These are phyloP conservation scores for Lasiurus borealis DNA, from an alignment of 2,113 vertebrate genomes.

Conservation along the genomic window DNA sequence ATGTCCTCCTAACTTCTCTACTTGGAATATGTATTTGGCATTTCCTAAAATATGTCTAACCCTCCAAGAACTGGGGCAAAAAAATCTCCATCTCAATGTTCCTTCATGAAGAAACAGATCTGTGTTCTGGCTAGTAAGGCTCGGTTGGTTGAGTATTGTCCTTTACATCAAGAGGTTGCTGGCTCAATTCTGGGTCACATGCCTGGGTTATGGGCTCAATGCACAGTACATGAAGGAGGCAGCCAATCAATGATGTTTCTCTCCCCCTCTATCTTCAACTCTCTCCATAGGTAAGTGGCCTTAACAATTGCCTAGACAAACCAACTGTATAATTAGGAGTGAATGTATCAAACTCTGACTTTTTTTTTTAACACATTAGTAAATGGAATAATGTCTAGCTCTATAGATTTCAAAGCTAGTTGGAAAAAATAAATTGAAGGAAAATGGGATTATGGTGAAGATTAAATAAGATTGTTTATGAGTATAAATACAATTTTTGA, in stretches of 20 bases:
- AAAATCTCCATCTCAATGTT: not conserved
- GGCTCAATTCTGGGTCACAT: too few species aligned
- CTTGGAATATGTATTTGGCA: not conserved
- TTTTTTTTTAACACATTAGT: not conserved
- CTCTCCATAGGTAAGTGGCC: not conserved
- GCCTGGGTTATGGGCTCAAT: too few species aligned
- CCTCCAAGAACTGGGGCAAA: not conserved
- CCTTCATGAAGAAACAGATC: not conserved
- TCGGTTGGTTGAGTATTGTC: too few species aligned
- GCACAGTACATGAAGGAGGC: too few species aligned
- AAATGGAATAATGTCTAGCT: not conserved
- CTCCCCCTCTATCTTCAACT: not conserved
- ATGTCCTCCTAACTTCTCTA: not conserved
- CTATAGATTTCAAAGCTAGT: constrained; percentile 13
- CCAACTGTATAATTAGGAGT: not conserved
- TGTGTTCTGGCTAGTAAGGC: too few species aligned
- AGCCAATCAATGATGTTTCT: too few species aligned
- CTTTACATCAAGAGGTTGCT: too few species aligned
- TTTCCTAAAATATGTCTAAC: not conserved
- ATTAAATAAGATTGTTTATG: constrained; percentile 14
- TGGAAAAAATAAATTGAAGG: constrained; percentile 46
- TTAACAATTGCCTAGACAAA: not conserved
- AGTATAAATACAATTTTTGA: not conserved
- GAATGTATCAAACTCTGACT: not conserved
- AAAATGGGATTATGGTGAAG: not conserved